Evolutionary conservation across 2,113 vertebrate species (phyloP), one percentile per base, ranked within the genome.

Genomic region (Otus sunia): DNA sequence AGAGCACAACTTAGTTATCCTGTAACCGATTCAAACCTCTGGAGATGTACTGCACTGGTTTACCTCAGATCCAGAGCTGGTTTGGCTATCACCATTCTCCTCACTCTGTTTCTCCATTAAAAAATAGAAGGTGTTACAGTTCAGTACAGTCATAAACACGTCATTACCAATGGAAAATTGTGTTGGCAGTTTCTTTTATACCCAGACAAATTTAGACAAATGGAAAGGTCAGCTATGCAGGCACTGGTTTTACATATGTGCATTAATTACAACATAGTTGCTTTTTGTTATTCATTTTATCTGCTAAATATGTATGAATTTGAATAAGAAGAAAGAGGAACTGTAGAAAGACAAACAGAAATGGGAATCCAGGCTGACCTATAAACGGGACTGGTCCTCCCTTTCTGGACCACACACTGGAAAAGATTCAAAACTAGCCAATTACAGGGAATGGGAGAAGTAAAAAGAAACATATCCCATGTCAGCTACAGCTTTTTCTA

Each of bases 221-320:
- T 95, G 82, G 89, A 98, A 98, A 98, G 96, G 97, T 98, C 96
- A 95, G 58, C 94, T 97, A 91, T 97, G 95, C 92, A 96, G 96
- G 93, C 95, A 92, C 80, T 88, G 90, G 83, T 96, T 98, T 98
- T 98, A 97, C 97, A 94, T 96, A 90, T 81, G 92, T 97, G 96
- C 97, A 97, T 97, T 97, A 97, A 98, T 98, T 98, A 97, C 66
- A 95, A 74, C 67, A 58, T 52, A 66, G 86, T 96, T 96, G 86
- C 62, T 60, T 96, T 96, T 93, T 97, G 86, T 91, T 96, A 74
- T 63, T 80, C 15, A 59, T 82, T 96, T 95, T 15, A 88, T 56
- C 68, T 95, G 89, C 90, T 97, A 93, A 95, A 64, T 94, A 89
- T 91, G 83, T 95, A 93, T 96, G 88, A 96, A 95, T 96, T 66